Base-by-base conservation (phyloP, 2,888 invertebrate species). In the Herminia tarsipennalis region DNA sequence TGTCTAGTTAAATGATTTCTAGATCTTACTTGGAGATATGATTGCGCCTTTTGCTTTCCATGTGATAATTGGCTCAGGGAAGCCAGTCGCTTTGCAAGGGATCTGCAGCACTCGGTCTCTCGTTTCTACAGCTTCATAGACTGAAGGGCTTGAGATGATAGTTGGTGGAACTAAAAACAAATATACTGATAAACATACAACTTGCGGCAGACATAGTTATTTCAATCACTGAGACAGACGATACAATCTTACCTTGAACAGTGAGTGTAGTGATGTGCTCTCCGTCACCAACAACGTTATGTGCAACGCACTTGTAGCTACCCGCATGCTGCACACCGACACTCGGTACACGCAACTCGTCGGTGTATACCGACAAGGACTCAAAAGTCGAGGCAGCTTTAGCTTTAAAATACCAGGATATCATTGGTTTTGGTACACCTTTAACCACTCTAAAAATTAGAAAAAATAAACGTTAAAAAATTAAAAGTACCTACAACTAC, bases 201-300 rank as follows among this genome's bases (percentile, higher is more conserved):
- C n/a, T n/a, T n/a, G n/a, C n/a, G n/a, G n/a, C n/a, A n/a, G n/a
- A n/a, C n/a, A n/a, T n/a, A n/a, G n/a, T n/a, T n/a, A n/a, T n/a
- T n/a, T n/a, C n/a, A n/a, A n/a, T n/a, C n/a, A n/a, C n/a, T n/a
- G n/a, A n/a, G n/a, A n/a, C n/a, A n/a, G n/a, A n/a, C n/a, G n/a
- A n/a, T n/a, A n/a, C n/a, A n/a, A n/a, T n/a, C n/a, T n/a, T 48
- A 64, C 63, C 50, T 42, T 63, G 37, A n/a, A 64, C 60, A 35
- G 16, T 34, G 9, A 61, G 41, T 5, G 1, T 8, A 1, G 49
- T 49, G 1, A 16, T 13, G 5, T 43, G 39, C 16, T 39, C 45
- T 14, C 13, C n/a, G 4, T 1, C 40, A 1, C 46, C 60, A 1
- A 40, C 16, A 13, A 4, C 14, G 18, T 58, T 58, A 1, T 34